These are phyloP conservation scores for Apolygus lucorum DNA, from an alignment of 1,140 invertebrate genomes.

Conservation along the genomic window DNA sequence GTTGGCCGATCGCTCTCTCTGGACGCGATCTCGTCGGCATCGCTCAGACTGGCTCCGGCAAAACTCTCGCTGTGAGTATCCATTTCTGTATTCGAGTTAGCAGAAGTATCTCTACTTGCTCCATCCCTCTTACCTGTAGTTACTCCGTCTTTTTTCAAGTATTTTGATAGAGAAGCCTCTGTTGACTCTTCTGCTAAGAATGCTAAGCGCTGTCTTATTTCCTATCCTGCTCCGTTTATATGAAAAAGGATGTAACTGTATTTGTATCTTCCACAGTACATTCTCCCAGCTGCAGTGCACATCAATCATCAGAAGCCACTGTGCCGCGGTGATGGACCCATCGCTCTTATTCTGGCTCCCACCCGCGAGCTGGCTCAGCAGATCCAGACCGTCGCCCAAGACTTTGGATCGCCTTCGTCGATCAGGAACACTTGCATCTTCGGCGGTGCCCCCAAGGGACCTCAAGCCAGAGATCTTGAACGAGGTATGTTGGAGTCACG, in stretches of 20 bases:
- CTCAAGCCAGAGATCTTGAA: slow-evolving; percentile 73
- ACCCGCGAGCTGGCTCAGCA: slow-evolving; percentile 81
- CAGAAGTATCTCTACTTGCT: slow-evolving; percentile 89
- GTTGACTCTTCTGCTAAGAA: too few relatives aligned
- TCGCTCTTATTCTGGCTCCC: slow-evolving; percentile 66
- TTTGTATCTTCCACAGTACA: slow-evolving; percentile 41
- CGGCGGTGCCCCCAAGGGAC: slow-evolving; percentile 70
- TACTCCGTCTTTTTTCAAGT: too few relatives aligned
- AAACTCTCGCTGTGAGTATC: slow-evolving; percentile 63
- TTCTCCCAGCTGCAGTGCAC: slow-evolving; percentile 60
- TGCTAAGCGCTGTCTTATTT: too few relatives aligned
- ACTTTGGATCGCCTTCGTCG: slow-evolving; percentile 65
- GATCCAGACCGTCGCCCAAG: slow-evolving; percentile 75
- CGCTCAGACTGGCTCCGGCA: slow-evolving; percentile 90
- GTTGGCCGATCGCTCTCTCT: slow-evolving; percentile 88
- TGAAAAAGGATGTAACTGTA: too few relatives aligned
- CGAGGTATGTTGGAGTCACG: slow-evolving; percentile 42
- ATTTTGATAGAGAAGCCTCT: too few relatives aligned
- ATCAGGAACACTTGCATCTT: slow-evolving; percentile 80
- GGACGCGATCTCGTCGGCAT: slow-evolving; percentile 91
- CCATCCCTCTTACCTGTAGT: too few relatives aligned
- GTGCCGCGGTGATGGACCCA: slow-evolving; percentile 59
- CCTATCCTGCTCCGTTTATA: too few relatives aligned
- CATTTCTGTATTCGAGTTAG: slow-evolving; percentile 49
- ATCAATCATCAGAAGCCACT: slow-evolving; percentile 62